Percentiles rank a stretch among this genome's conserved stretches.
Evolutionary conservation across 1,140 invertebrate species (phyloP).

Genomic region (Caenorhabditis briggsae): DNA sequence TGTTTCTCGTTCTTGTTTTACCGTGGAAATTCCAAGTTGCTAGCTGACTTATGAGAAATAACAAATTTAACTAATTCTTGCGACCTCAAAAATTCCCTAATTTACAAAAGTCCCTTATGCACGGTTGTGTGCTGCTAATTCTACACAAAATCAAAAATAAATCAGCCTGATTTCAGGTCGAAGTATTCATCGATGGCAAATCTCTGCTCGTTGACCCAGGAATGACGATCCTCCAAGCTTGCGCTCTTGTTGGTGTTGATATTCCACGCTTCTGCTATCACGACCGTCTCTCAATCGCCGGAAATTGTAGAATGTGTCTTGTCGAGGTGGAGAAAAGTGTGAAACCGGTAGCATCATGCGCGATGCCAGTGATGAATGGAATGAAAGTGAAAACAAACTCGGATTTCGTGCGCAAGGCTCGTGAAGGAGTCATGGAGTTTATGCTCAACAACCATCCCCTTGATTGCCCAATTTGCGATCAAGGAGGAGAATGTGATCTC

Average conservation of each 20-base stretch:
- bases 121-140: no score
- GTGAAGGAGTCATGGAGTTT: constrained; percentile 98
- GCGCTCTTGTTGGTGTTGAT: constrained; percentile 93
- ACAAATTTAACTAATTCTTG: no score
- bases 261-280: constrained; percentile 99
- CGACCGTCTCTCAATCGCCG: constrained; percentile 95
- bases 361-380: constrained; percentile 99
- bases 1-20: no score
- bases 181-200: constrained; percentile 96
- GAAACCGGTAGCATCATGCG: constrained; percentile 98
- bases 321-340: constrained; percentile 97
- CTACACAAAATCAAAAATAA: background rate
- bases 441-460: constrained; percentile 96
- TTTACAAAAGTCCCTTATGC: background rate
- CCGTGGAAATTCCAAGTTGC: no score
- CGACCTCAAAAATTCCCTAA: background rate
- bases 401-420: constrained; percentile 91
- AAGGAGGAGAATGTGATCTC: constrained; percentile 97
- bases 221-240: constrained; percentile 97
- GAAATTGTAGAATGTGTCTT: constrained; percentile 98
- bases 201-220: constrained; percentile 93
- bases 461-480: constrained; percentile 99
- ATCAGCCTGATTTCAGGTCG: constrained; percentile 58
- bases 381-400: constrained; percentile 97
- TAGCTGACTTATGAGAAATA: no score